Conservation (phyloP, 37 sponge, comb jelly and placozoan genomes). For the Haliclona indistincta region DNA sequence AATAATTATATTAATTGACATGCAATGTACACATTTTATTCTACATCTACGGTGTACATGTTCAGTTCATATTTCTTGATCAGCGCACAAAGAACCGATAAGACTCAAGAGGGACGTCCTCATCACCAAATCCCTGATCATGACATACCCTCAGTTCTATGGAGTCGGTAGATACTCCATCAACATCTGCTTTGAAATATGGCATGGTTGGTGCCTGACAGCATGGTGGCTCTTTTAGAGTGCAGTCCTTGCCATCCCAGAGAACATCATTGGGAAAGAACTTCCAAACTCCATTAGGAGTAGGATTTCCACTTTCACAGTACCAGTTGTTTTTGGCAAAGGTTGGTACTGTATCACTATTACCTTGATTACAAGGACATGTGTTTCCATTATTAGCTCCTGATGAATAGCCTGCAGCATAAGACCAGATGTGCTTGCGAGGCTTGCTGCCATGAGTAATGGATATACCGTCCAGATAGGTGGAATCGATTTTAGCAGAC, state of each 20-base stretch:
- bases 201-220: constrained; percentile 8
- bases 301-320: constrained; percentile 10
- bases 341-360: neutral
- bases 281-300: neutral
- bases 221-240: neutral
- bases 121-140: too few relatives aligned
- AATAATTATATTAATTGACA: too few relatives aligned
- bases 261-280: constrained; percentile 3
- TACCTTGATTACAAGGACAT: neutral
- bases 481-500: neutral
- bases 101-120: too few relatives aligned
- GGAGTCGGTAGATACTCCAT: too few relatives aligned
- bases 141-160: too few relatives aligned
- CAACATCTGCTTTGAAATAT: too few relatives aligned
- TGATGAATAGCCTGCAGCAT: neutral
- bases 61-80: too few relatives aligned
- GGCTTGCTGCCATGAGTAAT: neutral
- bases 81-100: too few relatives aligned
- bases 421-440: constrained; percentile 4
- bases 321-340: constrained; percentile 24
- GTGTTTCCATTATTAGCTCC: neutral
- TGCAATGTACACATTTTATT: too few relatives aligned
- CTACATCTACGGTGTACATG: too few relatives aligned
- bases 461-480: constrained; percentile 1
- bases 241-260: constrained; percentile 27